A percentile compares a stretch with the other conserved stretches of the same genome.
phyloP scores from a whole-genome alignment of 1,140 invertebrate genomes.

The Nomia melanderi region DNA sequence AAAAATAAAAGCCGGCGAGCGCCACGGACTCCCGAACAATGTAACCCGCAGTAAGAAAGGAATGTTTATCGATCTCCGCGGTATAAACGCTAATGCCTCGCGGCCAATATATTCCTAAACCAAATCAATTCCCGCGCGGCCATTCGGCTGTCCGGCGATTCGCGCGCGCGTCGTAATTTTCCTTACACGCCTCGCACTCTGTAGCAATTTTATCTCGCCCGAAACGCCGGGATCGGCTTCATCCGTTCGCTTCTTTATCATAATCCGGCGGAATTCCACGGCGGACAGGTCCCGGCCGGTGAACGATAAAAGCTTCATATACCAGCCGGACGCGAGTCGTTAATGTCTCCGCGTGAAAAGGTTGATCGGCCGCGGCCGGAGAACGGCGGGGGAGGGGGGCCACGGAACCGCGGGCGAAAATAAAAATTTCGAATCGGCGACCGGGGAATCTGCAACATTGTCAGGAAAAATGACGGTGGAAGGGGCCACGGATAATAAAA shows the following conservation, averaged over 20 bases:
- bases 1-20: no score
- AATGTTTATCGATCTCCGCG: no score
- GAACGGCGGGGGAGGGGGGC: no score
- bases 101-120: no score
- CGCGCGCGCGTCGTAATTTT: neutral
- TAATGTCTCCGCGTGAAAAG: slow-evolving; percentile 30
- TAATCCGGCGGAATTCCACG: neutral
- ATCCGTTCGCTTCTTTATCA: neutral
- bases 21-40: no score
- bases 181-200: neutral
- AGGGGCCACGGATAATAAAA: slow-evolving; percentile 46
- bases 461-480: slow-evolving; percentile 39
- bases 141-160: neutral
- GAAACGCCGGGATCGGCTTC: neutral
- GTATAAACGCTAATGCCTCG: no score
- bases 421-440: slow-evolving; percentile 20
- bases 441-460: slow-evolving; percentile 48
- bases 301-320: slow-evolving; percentile 10
- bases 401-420: neutral
- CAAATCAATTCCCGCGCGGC: no score
- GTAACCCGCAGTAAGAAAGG: no score
- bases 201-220: neutral
- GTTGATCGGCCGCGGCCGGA: neutral
- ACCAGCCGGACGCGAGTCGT: slow-evolving; percentile 4
- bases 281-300: neutral